phyloP scores from a whole-genome alignment of 1,140 invertebrate genomes.

The Aradophagus sp. region DNA sequence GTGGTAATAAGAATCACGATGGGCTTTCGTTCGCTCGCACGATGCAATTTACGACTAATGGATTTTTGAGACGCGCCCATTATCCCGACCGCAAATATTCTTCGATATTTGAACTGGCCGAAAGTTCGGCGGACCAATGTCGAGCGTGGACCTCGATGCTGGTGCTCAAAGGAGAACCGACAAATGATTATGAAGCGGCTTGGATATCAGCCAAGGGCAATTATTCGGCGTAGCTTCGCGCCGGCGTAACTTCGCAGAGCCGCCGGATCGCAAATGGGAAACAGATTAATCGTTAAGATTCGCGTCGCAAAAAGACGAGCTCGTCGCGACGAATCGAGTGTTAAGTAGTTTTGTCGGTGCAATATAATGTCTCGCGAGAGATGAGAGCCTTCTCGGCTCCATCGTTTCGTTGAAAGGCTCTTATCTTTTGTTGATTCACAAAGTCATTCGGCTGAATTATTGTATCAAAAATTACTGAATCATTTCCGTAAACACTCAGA shows the following conservation, averaged over 20 bases:
- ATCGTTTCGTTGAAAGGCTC: too few species aligned
- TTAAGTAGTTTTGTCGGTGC: too few species aligned
- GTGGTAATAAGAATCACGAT: too few species aligned
- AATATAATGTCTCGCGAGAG: too few species aligned
- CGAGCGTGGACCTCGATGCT: slow-evolving; percentile 46
- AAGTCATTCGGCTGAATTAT: too few species aligned
- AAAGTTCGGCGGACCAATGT: slow-evolving; percentile 47
- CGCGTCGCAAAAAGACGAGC: slow-evolving; percentile 22
- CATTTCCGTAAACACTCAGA: too few species aligned
- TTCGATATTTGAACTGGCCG: slow-evolving; percentile 31
- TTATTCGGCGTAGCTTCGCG: slow-evolving; percentile 29
- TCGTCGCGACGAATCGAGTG: slow-evolving; percentile 17
- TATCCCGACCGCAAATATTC: slow-evolving; percentile 16
- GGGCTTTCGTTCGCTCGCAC: too few species aligned
- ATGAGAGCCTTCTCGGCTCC: too few species aligned
- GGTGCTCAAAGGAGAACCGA: slow-evolving; percentile 49
- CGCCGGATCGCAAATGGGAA: slow-evolving; percentile 47
- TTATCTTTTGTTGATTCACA: too few species aligned
- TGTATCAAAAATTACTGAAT: too few species aligned
- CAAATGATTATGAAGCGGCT: slow-evolving; percentile 54
- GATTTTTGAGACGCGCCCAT: too few species aligned
- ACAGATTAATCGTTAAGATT: slow-evolving; percentile 43
- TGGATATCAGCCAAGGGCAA: slow-evolving; percentile 55
- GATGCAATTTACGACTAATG: too few species aligned
- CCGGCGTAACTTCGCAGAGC: slow-evolving; percentile 26